These are phyloP conservation scores for Montipora capricornis DNA, from an alignment of 64 coral and sea anemone species.

Conservation along the genomic window DNA sequence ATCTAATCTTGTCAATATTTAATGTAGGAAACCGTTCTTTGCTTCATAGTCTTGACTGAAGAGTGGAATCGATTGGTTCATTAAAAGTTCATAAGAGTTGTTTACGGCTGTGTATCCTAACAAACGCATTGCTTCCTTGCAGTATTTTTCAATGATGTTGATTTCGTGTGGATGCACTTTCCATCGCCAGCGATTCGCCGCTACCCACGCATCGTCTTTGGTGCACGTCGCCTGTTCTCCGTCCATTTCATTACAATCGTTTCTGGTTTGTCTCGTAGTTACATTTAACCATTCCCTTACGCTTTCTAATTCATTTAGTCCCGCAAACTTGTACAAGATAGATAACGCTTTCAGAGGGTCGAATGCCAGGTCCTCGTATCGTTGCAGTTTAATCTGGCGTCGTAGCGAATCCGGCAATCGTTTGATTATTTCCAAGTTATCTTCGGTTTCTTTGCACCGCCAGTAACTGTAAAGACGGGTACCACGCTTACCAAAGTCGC, in stretches of 20 bases:
- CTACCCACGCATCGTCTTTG: background rate
- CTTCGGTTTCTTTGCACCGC: no score
- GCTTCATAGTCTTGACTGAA: constrained; percentile 9
- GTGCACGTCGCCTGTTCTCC: background rate
- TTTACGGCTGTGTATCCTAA: constrained; percentile 1
- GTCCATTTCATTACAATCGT: background rate
- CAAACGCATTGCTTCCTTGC: background rate
- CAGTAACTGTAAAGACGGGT: no score
- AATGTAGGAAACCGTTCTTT: constrained; percentile 6
- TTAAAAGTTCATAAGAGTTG: background rate
- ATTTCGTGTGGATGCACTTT: background rate
- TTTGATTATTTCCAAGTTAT: background rate
- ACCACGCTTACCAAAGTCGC: no score
- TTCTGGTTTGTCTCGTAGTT: background rate
- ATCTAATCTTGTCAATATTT: background rate
- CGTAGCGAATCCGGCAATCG: background rate
- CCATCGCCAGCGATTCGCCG: constrained; percentile 36
- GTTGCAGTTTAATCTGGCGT: background rate
- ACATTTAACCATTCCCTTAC: constrained; percentile 8
- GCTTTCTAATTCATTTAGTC: constrained; percentile 3
- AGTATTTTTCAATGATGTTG: constrained; percentile 9
- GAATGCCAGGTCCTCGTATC: constrained; percentile 24
- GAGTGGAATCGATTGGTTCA: background rate
- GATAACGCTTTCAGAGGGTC: constrained; percentile 10
- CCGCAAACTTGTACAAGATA: constrained; percentile 25